phyloP scores from a whole-genome alignment of 2,113 vertebrate genomes.

The Lasiurus cinereus region DNA sequence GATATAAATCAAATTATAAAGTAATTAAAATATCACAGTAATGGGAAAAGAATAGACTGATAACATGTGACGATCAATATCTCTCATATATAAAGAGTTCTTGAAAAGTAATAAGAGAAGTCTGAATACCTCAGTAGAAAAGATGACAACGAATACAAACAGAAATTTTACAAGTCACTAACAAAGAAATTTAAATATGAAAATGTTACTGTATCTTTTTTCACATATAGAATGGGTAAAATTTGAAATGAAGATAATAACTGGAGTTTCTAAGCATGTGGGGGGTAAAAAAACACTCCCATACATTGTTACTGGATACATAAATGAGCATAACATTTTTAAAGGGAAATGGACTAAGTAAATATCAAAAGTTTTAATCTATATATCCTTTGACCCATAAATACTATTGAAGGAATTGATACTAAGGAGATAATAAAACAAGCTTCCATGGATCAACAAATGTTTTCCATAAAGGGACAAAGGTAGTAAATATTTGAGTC shows the following conservation, averaged over 20 bases:
- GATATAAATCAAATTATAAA: neutral
- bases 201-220: neutral
- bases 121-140: neutral
- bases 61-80: neutral
- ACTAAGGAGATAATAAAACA: neutral
- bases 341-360: neutral
- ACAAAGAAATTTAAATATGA: neutral
- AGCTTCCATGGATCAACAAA: neutral
- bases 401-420: neutral
- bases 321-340: neutral
- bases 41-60: neutral
- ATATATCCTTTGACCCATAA: neutral
- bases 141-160: neutral
- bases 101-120: neutral
- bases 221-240: neutral
- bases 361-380: neutral
- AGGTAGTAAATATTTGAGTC: neutral
- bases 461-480: neutral
- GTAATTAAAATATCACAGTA: neutral
- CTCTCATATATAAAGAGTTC: neutral
- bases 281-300: neutral
- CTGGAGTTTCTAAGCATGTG: neutral
- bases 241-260: neutral
- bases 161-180: neutral
- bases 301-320: neutral